Evolutionary conservation across 2,113 vertebrate genomes (phyloP).

Genomic region (Pterophyllum scalare): DNA sequence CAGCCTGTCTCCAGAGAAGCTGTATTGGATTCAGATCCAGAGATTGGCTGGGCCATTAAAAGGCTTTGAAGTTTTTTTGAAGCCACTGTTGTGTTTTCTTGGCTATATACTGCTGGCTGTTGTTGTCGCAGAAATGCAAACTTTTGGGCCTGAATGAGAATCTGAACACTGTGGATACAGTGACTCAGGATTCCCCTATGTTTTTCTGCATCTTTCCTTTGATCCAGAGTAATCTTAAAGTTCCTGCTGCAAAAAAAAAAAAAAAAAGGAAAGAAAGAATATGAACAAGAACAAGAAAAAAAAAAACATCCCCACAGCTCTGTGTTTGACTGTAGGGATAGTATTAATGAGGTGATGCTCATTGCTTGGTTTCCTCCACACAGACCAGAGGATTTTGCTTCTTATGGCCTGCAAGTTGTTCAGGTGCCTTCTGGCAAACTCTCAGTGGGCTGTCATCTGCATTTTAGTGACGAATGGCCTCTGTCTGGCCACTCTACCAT

Average conservation of each 20-base stretch:
- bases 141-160: conserved; percentile 2
- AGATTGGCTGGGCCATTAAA: background rate
- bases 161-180: background rate
- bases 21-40: conserved; percentile 1
- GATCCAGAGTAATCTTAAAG: background rate
- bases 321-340: conserved; percentile 18
- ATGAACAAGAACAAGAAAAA: background rate
- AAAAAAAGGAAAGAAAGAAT: background rate
- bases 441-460: conserved; percentile 21
- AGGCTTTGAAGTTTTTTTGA: background rate
- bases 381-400: conserved; percentile 12
- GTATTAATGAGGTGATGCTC: conserved; percentile 20
- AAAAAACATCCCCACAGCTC: background rate
- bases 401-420: conserved; percentile 12
- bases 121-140: background rate
- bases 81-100: conserved; percentile 2
- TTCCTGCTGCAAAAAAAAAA: conserved; percentile 1
- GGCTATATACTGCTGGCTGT: background rate
- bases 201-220: background rate
- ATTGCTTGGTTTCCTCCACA: conserved; percentile 19
- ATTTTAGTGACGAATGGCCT: conserved; percentile 14
- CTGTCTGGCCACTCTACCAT: conserved; percentile 5
- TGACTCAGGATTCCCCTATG: background rate
- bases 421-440: conserved; percentile 21
- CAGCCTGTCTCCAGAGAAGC: background rate